Base-by-base conservation (phyloP, 2,797 vertebrate species). In the Pogonophryne albipinna region DNA sequence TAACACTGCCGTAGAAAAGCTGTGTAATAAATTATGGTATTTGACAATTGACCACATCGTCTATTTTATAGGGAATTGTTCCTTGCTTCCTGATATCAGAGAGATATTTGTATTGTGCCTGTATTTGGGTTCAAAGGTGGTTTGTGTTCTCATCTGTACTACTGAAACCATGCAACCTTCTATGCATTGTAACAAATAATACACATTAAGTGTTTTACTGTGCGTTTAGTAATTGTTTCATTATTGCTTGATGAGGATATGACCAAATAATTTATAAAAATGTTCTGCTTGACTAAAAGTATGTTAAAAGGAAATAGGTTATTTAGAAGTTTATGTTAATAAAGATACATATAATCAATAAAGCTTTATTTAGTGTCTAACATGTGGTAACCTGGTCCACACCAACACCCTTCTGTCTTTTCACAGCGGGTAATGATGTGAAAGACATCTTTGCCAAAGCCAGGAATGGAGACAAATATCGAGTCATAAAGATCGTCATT, bases 401-500 rank as follows among this genome's bases (percentile, higher is more conserved):
- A 62, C 31, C 79, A 20, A 83, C 38, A 4, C 27, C 3, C 20
- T 68, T 55, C 34, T 82, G 20, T 86, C 27, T 74, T 79, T 74
- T 73, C 61, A 50, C 90, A 99, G 98, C 97, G 85, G 95, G 95
- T 80, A 95, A 92, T 50, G 96, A 97, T 80, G 95, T 99, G 85
- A 98, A 96, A 92, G 96, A 97, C 42, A 90, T 95, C 61, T 99
- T 99, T 91, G 97, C 96, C 86, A 95, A 71, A 84, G 98, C 98
- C 83, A 97, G 91, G 88, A 95, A 95, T 41, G 98, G 98, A 89
- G 95, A 97, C 71, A 61, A 89, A 7, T 97, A 97, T 91, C 95
- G 98, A 74, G 94, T 95, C 87, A 85, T 99, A 89, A 99, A 99
- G 95, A 95, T 99, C 65, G 80, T 97, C 60, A 99, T 99, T 83